Conservation (phyloP, 2,113 vertebrate genomes). For the Sebastes schlegelii region DNA sequence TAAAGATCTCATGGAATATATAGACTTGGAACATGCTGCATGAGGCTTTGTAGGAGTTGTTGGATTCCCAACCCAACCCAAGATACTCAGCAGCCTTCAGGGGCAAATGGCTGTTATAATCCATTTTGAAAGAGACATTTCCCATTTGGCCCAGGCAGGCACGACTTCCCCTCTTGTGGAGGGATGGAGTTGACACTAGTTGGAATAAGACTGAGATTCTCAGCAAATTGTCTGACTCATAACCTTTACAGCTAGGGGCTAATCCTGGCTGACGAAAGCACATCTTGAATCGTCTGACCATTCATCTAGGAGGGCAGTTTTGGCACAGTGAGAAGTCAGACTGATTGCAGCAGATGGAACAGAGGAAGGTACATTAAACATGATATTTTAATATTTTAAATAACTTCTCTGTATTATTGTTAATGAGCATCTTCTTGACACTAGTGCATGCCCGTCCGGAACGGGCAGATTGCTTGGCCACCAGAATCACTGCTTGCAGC, state of each 20-base stretch:
- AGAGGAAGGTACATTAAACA: slow-evolving; percentile 5
- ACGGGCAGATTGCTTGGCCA: too few relatives aligned
- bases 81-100: slow-evolving; percentile 66
- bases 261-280: slow-evolving; percentile 54
- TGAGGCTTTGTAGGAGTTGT: slow-evolving; percentile 61
- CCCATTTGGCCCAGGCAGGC: slow-evolving; percentile 60
- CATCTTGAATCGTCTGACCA: slow-evolving; percentile 20
- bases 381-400: slow-evolving; percentile 6
- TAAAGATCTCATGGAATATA: slow-evolving; percentile 69
- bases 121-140: slow-evolving; percentile 78
- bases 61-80: slow-evolving; percentile 57
- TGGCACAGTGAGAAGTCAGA: neutral
- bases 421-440: neutral
- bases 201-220: slow-evolving; percentile 54
- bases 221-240: slow-evolving; percentile 58
- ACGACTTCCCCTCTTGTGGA: slow-evolving; percentile 46
- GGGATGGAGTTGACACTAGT: slow-evolving; percentile 54
- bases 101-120: slow-evolving; percentile 76
- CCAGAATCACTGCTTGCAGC: too few relatives aligned
- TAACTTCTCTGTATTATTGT: neutral
- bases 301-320: slow-evolving; percentile 23
- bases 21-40: slow-evolving; percentile 64
- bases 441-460: too few relatives aligned
- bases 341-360: neutral
- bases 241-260: slow-evolving; percentile 49